phyloP scores from a whole-genome alignment of 2,888 invertebrate genomes.

The Andrena marginata region DNA sequence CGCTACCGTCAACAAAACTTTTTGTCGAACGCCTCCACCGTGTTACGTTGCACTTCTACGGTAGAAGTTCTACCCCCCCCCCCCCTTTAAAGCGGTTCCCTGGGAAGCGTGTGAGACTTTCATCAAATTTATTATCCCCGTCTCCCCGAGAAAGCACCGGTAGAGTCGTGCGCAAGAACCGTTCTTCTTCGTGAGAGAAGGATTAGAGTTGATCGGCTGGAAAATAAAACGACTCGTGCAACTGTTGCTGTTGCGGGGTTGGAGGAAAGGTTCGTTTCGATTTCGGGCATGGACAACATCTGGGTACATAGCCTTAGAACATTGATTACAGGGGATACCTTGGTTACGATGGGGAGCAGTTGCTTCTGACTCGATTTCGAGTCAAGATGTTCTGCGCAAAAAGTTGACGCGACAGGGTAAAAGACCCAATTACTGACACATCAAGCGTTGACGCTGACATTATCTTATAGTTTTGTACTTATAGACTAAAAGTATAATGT shows the following conservation, averaged over 20 bases:
- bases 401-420: no score
- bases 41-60: constrained; percentile 33
- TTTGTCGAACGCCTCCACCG: constrained; percentile 37
- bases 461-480: no score
- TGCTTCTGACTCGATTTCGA: no score
- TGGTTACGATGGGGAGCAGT: no score
- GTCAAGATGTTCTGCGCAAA: no score
- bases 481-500: no score
- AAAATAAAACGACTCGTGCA: not conserved
- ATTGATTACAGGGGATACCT: no score
- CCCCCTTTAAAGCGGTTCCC: constrained; percentile 5
- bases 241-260: not conserved
- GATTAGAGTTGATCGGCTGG: constrained; percentile 10
- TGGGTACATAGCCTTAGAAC: not conserved
- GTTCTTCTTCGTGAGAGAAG: constrained; percentile 6
- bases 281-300: not conserved
- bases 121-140: constrained; percentile 42
- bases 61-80: not conserved
- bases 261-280: not conserved
- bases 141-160: not conserved
- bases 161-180: not conserved
- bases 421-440: no score
- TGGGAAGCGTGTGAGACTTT: not conserved
- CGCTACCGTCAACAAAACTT: no score
- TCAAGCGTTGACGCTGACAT: no score